Evolutionary conservation across 2,113 vertebrate species (phyloP), one percentile per base, ranked within the genome.

Genomic region (Piaya cayana): DNA sequence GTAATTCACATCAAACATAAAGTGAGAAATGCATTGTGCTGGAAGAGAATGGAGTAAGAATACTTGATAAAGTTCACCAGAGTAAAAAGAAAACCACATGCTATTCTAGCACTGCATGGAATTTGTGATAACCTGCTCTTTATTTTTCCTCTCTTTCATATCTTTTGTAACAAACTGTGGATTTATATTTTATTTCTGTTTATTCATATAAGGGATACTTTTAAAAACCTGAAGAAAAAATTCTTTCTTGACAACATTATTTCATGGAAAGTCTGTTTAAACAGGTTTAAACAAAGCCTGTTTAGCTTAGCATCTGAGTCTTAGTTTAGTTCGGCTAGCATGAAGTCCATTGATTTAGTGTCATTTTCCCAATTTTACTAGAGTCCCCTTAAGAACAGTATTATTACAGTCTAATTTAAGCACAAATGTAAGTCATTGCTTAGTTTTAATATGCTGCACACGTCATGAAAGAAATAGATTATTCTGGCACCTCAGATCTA

Each of bases 351-450:
- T 55, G 85, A 91, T 95, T 96, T 94, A 87, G 15, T 53, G 69
- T 65, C 78, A 82, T 84, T 91, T 59, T 92, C 12, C 37, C 30
- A 13, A 70, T 95, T 60, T 71, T 72, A 65, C 30, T 83, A 88
- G 36, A 8, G 2, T 92, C 21, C 39, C 50, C 58, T 25, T 45
- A 91, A 90, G 88, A 95, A 30, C 23, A 76, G 10, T 45, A 34
- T 12, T 92, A 70, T 82, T 89, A 34, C 3, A 8, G 49, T 62
- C 81, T 92, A 93, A 92, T 92, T 95, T 82, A 97, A 92, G 25
- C 60, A 27, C 69, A 92, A 53, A 60, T 70, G 12, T 64, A 84
- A 96, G 16, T 76, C 8, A 55, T 87, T 83, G 75, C 39, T 77
- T 92, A 82, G 76, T 75, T 80, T 95, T 92, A 88, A 94, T 63